These are phyloP conservation scores for Hydrozoanthus gracilis DNA, from an alignment of 92 coral and sea anemone genomes.

Conservation along the genomic window DNA sequence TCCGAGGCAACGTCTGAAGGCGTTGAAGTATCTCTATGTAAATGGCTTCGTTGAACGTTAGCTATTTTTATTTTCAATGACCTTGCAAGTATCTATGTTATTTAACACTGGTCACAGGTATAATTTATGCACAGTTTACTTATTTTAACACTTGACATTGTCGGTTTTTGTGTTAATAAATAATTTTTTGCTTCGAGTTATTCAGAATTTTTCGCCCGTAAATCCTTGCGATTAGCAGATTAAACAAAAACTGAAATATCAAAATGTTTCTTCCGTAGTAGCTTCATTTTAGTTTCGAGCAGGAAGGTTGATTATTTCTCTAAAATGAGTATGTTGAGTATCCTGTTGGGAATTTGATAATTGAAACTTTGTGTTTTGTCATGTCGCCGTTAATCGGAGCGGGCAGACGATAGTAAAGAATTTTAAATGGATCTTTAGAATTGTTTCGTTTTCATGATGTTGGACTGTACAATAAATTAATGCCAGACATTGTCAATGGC, in stretches of 20 bases:
- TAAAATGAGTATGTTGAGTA: neutral
- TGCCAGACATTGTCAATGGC: neutral
- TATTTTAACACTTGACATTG: neutral
- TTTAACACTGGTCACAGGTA: neutral
- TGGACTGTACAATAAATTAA: neutral
- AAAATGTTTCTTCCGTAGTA: no score
- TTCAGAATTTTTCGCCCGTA: neutral
- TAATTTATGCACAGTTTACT: slow-evolving; percentile 39
- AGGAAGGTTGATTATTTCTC: neutral
- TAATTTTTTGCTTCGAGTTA: neutral
- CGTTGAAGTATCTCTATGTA: neutral
- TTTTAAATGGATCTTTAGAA: no score
- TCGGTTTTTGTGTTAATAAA: neutral
- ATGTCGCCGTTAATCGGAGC: neutral
- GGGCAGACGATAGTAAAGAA: neutral
- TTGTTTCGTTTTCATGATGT: neutral
- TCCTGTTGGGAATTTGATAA: neutral
- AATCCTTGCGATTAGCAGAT: no score
- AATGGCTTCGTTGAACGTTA: neutral
- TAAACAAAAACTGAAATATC: neutral
- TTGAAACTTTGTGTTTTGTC: slow-evolving; percentile 1
- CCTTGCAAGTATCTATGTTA: neutral
- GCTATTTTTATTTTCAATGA: neutral
- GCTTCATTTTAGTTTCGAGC: neutral
- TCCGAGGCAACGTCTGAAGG: neutral